These are phyloP conservation scores for Osmerus eperlanus DNA, from an alignment of 2,113 vertebrate genomes.

Conservation along the genomic window DNA sequence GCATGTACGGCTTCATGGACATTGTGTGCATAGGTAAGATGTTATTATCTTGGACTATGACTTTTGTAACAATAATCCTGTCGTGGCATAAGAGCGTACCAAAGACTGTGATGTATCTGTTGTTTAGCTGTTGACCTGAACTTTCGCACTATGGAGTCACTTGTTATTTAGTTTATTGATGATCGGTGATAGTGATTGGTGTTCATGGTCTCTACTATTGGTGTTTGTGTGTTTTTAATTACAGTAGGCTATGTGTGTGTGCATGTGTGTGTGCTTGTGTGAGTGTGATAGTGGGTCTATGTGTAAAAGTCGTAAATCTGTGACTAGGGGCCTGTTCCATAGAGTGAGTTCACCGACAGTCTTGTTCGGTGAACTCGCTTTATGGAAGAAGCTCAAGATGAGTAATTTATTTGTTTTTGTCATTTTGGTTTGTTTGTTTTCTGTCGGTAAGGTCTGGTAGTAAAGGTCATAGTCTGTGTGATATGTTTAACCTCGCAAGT, in stretches of 20 bases:
- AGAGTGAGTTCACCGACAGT: too few relatives aligned
- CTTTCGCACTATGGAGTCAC: neutral
- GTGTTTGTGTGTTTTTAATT: neutral
- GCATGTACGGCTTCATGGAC: constrained; percentile 92
- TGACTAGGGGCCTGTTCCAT: too few relatives aligned
- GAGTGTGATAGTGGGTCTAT: neutral
- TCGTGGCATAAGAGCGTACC: too few relatives aligned
- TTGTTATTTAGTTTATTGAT: neutral
- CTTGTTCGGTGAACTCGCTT: neutral
- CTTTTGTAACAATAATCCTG: neutral
- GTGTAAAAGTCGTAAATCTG: neutral
- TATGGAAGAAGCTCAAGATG: neutral
- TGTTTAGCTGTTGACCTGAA: too few relatives aligned
- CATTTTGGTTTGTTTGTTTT: constrained; percentile 1
- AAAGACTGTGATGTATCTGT: too few relatives aligned
- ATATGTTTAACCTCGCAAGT: constrained; percentile 1
- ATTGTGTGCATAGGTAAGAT: constrained; percentile 84
- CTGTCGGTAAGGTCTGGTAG: neutral
- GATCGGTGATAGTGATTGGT: neutral
- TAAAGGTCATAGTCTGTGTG: constrained; percentile 6
- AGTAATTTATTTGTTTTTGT: neutral
- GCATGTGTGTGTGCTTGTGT: neutral
- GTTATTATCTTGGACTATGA: neutral
- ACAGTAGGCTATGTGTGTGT: neutral
- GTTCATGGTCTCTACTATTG: neutral